Conservation (phyloP, 2,113 vertebrate genomes). For the Drymodes brunneopygia region DNA sequence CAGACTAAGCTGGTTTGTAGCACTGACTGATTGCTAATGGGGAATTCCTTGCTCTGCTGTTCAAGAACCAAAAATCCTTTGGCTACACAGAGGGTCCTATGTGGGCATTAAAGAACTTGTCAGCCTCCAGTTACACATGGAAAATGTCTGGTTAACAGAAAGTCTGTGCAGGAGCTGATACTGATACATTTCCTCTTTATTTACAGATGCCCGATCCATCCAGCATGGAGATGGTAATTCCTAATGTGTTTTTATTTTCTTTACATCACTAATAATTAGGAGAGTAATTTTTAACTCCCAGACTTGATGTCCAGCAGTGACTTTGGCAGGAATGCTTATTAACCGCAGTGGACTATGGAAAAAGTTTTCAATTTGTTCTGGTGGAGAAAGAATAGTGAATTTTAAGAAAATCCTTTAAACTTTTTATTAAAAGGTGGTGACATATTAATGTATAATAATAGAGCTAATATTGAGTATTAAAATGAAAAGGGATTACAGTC, state of each 20-base stretch:
- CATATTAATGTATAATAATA: not conserved
- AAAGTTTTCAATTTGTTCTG: not conserved
- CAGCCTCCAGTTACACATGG: not conserved
- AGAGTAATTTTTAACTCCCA: not conserved
- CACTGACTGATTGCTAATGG: not conserved
- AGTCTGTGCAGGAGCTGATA: not conserved
- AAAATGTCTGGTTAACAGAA: slow-evolving; percentile 53
- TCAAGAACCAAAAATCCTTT: not conserved
- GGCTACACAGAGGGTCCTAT: not conserved
- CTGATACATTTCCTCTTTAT: slow-evolving; percentile 25
- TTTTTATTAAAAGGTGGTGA: not conserved
- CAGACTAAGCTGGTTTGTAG: not conserved
- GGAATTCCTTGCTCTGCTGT: not conserved
- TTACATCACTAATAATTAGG: not conserved
- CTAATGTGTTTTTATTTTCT: not conserved
- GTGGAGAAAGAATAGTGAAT: not conserved
- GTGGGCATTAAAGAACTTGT: not conserved
- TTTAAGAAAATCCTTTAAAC: not conserved
- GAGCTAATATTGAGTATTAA: not conserved
- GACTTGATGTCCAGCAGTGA: not conserved
- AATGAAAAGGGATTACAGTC: not conserved
- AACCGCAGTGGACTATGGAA: not conserved
- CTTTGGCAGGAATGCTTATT: not conserved
- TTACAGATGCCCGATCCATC: slow-evolving; percentile 80
- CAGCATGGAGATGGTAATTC: slow-evolving; percentile 77